Percentiles rank a stretch among this genome's conserved stretches.
These are phyloP conservation scores for Brachionus angularis DNA, from an alignment of 1,140 invertebrate species.

Conservation along the genomic window DNA sequence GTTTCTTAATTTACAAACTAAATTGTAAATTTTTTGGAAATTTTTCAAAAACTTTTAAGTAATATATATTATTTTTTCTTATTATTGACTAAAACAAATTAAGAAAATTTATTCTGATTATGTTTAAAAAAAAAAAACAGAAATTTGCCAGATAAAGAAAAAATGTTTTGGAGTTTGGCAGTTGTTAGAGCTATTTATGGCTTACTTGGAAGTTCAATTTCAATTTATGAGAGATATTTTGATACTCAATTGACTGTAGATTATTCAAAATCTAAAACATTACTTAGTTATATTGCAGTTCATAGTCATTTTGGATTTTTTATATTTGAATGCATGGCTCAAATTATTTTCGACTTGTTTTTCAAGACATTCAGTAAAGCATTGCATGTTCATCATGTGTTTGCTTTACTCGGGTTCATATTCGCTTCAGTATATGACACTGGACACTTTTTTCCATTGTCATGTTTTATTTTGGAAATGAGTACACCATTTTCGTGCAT, in stretches of 20 bases:
- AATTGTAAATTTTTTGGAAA: too few relatives aligned
- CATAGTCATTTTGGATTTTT: constrained; percentile 52
- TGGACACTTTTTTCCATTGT: constrained; percentile 49
- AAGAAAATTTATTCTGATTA: too few relatives aligned
- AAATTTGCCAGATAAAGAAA: too few relatives aligned
- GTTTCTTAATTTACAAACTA: too few relatives aligned
- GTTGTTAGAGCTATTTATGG: constrained; percentile 50
- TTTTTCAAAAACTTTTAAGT: constrained; percentile 6
- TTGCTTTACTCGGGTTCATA: constrained; percentile 49
- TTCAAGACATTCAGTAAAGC: constrained; percentile 49
- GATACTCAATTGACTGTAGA: constrained; percentile 49
- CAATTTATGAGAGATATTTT: constrained; percentile 49
- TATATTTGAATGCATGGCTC: constrained; percentile 50
- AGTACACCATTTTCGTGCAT: constrained; percentile 52
- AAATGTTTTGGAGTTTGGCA: constrained; percentile 52
- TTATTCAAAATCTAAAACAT: constrained; percentile 48
- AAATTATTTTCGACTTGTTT: constrained; percentile 50
- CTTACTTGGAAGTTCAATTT: constrained; percentile 48
- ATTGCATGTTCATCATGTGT: constrained; percentile 52
- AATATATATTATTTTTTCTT: neutral
- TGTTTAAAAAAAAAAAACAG: constrained; percentile 47
- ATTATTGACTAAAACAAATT: too few relatives aligned
- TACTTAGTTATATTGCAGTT: constrained; percentile 48
- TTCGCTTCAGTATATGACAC: constrained; percentile 46
- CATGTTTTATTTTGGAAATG: constrained; percentile 52